phyloP scores from a whole-genome alignment of 2,113 vertebrate genomes.

The Damaliscus lunatus region DNA sequence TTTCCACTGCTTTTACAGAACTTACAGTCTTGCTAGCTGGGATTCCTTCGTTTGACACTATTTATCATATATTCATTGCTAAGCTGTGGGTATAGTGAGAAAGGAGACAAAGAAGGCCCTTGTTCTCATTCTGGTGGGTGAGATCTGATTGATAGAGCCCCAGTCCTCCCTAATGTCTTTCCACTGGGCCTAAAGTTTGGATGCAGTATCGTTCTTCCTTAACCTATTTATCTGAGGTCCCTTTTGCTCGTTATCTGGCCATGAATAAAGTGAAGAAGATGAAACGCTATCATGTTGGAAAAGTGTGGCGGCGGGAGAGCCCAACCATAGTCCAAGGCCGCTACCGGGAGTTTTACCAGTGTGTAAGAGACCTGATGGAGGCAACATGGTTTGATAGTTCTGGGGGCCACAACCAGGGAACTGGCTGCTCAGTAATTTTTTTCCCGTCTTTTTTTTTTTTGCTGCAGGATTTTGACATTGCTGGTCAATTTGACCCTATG shows the following conservation, averaged over 20 bases:
- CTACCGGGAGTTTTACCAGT: constrained; percentile 96
- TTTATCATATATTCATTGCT: background rate
- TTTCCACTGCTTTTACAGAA: background rate
- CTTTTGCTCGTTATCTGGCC: constrained; percentile 92
- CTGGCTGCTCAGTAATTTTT: background rate
- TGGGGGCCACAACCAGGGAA: background rate
- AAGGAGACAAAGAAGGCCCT: background rate
- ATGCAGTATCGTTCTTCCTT: constrained; percentile 76
- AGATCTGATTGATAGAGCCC: background rate
- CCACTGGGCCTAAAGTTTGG: background rate
- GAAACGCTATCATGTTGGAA: constrained; percentile 93
- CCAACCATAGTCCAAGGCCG: constrained; percentile 90
- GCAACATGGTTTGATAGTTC: background rate
- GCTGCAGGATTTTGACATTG: constrained; percentile 94
- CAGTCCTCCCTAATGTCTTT: background rate
- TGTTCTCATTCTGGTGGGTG: background rate
- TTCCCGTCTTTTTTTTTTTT: background rate
- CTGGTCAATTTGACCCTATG: constrained; percentile 94
- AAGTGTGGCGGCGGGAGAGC: constrained; percentile 92
- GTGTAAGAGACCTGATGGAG: constrained; percentile 85
- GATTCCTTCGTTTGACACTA: background rate
- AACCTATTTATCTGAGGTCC: constrained; percentile 84
- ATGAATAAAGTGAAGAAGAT: constrained; percentile 94
- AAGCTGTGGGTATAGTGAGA: background rate
- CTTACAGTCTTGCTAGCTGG: constrained; percentile 5